Base-by-base conservation (phyloP, 2,888 invertebrate genomes). In the Tupiocoris notatus region DNA sequence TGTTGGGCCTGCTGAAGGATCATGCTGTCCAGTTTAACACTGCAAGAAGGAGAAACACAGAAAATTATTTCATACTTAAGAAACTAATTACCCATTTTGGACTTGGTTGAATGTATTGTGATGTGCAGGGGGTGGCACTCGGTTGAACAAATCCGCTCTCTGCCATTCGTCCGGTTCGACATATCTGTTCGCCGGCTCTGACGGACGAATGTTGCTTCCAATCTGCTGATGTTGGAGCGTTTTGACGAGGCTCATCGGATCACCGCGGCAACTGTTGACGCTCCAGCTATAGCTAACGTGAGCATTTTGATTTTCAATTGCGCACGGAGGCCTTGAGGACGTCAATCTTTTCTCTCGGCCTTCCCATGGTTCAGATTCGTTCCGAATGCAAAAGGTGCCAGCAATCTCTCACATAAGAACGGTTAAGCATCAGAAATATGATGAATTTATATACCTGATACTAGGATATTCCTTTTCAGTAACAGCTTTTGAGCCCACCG, bases 201-300 rank as follows among this genome's bases (percentile, higher is more conserved):
- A 39, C 39, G 3, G 39, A 39, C 39, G 39, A 39, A 39, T 39
- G 75, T 78, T 9, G 77, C 81, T 64, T 86, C 81, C 23, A 2
- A 25, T 61, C 7, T 57, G 61, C 77, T 81, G 86, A 75, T 81
- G 84, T 67, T 89, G 89, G 79, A 89, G 82, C 75, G 86, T 88
- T 83, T 91, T 91, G 25, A 91, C 91, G 82, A 91, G 89, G 82
- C 89, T 90, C 90, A 91, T 91, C 1, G 91, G 90, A 83, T 91
- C 91, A 24, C 90, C 91, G 62, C 91, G 86, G 83, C 91, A 91
- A 83, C 91, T 90, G 77, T 90, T 90, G 71, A 91, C 84, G 84
- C 91, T 91, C 84, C 91, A 91, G 12, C 39, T 39, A 81, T 91
- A 84, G 25, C 89, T 88, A 1, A 21, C 63, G 16, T 63, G 63